A percentile compares a stretch with the other conserved stretches of the same genome.
These are phyloP conservation scores for Cryptomyrus ogoouensis DNA, from an alignment of 2,113 vertebrate species.

Conservation along the genomic window DNA sequence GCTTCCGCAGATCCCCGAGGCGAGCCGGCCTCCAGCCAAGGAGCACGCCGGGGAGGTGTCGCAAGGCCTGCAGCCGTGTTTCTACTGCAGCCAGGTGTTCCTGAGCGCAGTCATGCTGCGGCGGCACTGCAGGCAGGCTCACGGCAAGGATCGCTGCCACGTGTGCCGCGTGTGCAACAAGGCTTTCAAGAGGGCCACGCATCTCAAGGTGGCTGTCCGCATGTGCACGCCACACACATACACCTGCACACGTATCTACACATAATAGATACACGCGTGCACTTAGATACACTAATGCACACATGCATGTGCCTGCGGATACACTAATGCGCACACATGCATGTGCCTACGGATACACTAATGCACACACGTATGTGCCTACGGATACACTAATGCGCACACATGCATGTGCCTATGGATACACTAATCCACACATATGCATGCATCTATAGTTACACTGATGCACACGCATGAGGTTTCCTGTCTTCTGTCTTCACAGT, in stretches of 20 bases:
- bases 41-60: constrained; percentile 61
- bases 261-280: not conserved
- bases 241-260: constrained; percentile 5
- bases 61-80: constrained; percentile 69
- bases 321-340: not conserved
- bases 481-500: not conserved
- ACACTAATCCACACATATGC: no score
- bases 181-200: constrained; percentile 91
- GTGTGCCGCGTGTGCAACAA: constrained; percentile 84
- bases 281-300: not conserved
- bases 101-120: constrained; percentile 71
- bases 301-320: not conserved
- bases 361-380: no score
- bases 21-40: constrained; percentile 56
- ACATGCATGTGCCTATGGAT: no score
- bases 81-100: constrained; percentile 77
- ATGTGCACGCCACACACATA: not conserved
- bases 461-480: not conserved
- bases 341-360: not conserved
- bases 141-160: constrained; percentile 85
- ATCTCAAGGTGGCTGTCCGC: constrained; percentile 79
- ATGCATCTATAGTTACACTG: no score
- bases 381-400: no score
- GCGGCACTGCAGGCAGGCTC: constrained; percentile 68
- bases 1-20: constrained; percentile 62